Percentiles rank a stretch among this genome's conserved stretches.
phyloP scores from a whole-genome alignment of 2,797 vertebrate species.

The Columba guinea region DNA sequence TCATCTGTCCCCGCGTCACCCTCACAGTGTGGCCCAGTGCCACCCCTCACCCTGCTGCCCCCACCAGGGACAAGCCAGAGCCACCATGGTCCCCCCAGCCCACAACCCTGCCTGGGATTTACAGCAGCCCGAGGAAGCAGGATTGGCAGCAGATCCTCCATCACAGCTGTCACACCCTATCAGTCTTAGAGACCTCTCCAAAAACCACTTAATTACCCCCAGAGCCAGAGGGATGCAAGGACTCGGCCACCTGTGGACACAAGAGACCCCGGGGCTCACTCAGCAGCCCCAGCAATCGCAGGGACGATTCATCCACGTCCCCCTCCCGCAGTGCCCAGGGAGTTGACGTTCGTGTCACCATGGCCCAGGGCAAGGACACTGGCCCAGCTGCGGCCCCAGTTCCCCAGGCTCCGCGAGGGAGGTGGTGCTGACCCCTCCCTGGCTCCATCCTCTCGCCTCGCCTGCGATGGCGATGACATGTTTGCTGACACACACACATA shows the following conservation, averaged over 20 bases:
- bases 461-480: background rate
- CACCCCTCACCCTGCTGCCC: background rate
- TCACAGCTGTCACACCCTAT: background rate
- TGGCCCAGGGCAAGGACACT: fast-evolving
- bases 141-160: background rate
- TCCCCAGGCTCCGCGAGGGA: background rate
- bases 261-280: background rate
- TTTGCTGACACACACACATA: background rate
- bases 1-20: fast-evolving
- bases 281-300: fast-evolving
- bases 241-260: background rate
- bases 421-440: background rate
- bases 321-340: background rate
- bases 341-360: background rate
- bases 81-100: background rate
- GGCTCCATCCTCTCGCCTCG: background rate
- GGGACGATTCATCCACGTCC: background rate
- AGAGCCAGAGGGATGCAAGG: fast-evolving
- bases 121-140: background rate
- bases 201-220: background rate
- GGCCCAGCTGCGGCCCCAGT: background rate
- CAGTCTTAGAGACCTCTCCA: background rate
- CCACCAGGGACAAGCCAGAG: background rate
- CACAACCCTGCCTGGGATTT: background rate
- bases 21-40: background rate